phyloP scores from a whole-genome alignment of 2,888 invertebrate genomes.

The Lysandra bellargus region DNA sequence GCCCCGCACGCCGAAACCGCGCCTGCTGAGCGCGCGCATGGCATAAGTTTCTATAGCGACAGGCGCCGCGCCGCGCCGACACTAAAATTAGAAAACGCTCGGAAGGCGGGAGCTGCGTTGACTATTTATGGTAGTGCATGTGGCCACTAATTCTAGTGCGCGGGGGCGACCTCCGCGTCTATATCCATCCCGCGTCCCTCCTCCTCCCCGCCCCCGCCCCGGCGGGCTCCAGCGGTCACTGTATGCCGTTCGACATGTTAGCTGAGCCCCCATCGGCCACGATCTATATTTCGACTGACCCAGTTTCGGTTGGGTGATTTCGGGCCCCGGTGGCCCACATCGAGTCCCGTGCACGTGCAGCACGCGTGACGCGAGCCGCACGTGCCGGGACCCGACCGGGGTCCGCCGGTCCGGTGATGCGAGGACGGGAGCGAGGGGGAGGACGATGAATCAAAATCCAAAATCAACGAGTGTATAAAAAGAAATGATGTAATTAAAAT shows the following conservation, averaged over 20 bases:
- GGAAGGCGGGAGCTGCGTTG: conserved; percentile 65
- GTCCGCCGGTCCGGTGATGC: conserved; percentile 13
- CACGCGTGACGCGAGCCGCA: not conserved
- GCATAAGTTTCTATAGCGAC: conserved; percentile 45
- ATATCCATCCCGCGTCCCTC: conserved; percentile 46
- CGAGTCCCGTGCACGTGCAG: not conserved
- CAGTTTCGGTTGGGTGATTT: conserved; percentile 54
- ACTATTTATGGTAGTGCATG: conserved; percentile 77
- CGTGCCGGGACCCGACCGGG: conserved; percentile 10
- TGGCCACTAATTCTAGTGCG: conserved; percentile 57
- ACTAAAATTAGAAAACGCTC: conserved; percentile 71
- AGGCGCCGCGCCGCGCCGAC: conserved; percentile 35
- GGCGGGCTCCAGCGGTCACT: conserved; percentile 3
- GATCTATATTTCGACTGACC: conserved; percentile 51
- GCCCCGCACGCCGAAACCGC: conserved; percentile 46
- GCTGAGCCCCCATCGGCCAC: conserved; percentile 30
- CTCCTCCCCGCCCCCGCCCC: not conserved
- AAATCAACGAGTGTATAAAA: conserved; percentile 74
- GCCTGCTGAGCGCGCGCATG: conserved; percentile 45
- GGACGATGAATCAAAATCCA: conserved; percentile 62
- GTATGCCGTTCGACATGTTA: conserved; percentile 34
- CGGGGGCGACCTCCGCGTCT: conserved; percentile 59
- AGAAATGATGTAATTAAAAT: conserved; percentile 81
- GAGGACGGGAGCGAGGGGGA: conserved; percentile 48
- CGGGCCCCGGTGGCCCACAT: conserved; percentile 23